Evolutionary conservation across 2,888 invertebrate genomes (phyloP).

Genomic region (Pedicia rivosa): DNA sequence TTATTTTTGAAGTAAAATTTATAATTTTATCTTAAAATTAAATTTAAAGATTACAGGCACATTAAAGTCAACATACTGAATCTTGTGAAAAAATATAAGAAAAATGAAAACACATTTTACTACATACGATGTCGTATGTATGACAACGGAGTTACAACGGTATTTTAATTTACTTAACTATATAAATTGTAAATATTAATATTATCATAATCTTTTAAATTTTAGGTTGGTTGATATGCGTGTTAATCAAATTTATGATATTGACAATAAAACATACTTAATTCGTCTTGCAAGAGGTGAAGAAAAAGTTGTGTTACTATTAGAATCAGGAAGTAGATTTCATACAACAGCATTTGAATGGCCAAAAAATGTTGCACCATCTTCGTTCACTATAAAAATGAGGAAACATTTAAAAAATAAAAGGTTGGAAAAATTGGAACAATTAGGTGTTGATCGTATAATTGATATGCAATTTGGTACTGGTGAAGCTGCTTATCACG

Average conservation of each 20-base stretch:
- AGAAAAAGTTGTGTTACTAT: constrained; percentile 69
- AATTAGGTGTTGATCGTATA: constrained; percentile 86
- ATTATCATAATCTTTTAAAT: constrained; percentile 17
- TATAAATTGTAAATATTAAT: constrained; percentile 7
- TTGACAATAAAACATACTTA: constrained; percentile 91
- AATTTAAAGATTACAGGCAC: no score
- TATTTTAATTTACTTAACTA: constrained; percentile 30
- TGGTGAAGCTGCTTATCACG: constrained; percentile 84
- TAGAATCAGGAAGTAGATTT: constrained; percentile 89
- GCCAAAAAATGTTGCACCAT: constrained; percentile 93
- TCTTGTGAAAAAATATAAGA: neutral
- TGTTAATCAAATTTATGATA: constrained; percentile 94
- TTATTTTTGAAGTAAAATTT: no score
- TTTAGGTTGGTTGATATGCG: constrained; percentile 73
- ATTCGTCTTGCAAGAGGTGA: constrained; percentile 74
- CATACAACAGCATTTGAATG: constrained; percentile 95
- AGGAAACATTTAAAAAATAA: constrained; percentile 95
- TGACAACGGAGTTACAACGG: constrained; percentile 74
- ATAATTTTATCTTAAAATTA: no score
- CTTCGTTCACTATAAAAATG: constrained; percentile 96
- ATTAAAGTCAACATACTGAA: no score
- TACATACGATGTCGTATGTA: constrained; percentile 82
- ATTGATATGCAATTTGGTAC: constrained; percentile 91
- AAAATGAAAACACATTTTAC: constrained; percentile 89
- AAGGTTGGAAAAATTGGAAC: constrained; percentile 67